A percentile compares a stretch with the other conserved stretches of the same genome.
Conservation (phyloP, 2,888 invertebrate genomes). For the Ligdia adustata region DNA sequence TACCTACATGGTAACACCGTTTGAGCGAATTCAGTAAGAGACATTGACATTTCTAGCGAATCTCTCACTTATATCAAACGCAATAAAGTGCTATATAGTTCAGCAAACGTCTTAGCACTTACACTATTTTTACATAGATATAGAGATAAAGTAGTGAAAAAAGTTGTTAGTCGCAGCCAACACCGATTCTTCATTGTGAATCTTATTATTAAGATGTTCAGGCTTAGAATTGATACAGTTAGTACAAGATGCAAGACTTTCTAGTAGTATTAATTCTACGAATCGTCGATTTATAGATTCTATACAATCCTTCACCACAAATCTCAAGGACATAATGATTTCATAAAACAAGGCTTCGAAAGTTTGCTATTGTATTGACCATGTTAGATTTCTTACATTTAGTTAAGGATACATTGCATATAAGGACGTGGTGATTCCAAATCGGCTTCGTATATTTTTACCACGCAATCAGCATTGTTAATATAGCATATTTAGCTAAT, state of each 20-base stretch:
- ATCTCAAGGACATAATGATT: no score
- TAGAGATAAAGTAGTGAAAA: slow-evolving; percentile 27
- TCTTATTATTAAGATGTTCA: slow-evolving; percentile 24
- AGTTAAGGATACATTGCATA: no score
- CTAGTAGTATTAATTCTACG: no score
- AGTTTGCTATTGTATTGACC: no score
- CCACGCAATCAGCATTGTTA: no score
- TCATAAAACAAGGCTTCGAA: no score
- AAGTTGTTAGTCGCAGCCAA: slow-evolving; percentile 48
- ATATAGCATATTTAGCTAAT: no score
- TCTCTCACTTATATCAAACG: slow-evolving; percentile 22
- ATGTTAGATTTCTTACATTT: no score
- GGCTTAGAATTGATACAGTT: slow-evolving; percentile 18
- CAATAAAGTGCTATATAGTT: slow-evolving; percentile 26
- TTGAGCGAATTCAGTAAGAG: slow-evolving; percentile 24
- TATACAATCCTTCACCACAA: background rate
- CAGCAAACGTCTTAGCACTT: slow-evolving; percentile 31
- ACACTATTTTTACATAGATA: slow-evolving; percentile 31
- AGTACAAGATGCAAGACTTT: slow-evolving; percentile 25
- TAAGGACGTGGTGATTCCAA: no score
- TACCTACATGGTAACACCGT: slow-evolving; percentile 17
- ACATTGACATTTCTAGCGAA: slow-evolving; percentile 23
- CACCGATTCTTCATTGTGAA: slow-evolving; percentile 38
- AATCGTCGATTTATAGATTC: background rate
- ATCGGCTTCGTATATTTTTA: no score